Conservation (phyloP, 2,113 vertebrate species). For the Syngnathoides biaculeatus region DNA sequence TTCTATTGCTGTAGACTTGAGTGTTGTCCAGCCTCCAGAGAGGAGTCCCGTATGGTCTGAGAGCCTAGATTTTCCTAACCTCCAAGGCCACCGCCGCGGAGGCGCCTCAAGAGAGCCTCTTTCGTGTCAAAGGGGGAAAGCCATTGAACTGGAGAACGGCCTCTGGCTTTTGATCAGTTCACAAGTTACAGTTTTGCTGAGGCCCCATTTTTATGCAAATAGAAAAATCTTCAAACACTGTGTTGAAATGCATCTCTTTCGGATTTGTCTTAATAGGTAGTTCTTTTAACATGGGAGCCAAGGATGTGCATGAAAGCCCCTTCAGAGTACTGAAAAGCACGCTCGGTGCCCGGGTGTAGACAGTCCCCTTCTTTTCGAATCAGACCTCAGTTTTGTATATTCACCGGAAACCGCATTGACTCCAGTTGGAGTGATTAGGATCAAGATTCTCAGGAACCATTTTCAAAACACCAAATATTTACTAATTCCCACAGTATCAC, state of each 20-base stretch:
- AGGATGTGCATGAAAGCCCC: slow-evolving; percentile 66
- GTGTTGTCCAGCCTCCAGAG: slow-evolving; percentile 67
- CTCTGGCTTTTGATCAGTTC: slow-evolving; percentile 79
- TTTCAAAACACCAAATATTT: slow-evolving; percentile 57
- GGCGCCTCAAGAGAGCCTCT: slow-evolving; percentile 76
- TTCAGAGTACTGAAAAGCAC: slow-evolving; percentile 62
- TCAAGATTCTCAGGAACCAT: slow-evolving; percentile 59
- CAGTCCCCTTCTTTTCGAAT: slow-evolving; percentile 37
- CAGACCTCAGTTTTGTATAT: slow-evolving; percentile 50
- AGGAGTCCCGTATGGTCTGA: slow-evolving; percentile 62
- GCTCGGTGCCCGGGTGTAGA: slow-evolving; percentile 66
- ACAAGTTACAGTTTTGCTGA: slow-evolving; percentile 78
- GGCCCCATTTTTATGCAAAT: slow-evolving; percentile 78
- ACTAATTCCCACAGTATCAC: slow-evolving; percentile 60
- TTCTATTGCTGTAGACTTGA: slow-evolving; percentile 64
- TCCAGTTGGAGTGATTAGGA: slow-evolving; percentile 71
- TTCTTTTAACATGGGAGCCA: slow-evolving; percentile 72
- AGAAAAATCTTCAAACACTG: slow-evolving; percentile 71
- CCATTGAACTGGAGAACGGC: slow-evolving; percentile 66
- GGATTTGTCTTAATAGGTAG: slow-evolving; percentile 68
- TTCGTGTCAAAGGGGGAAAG: slow-evolving; percentile 76
- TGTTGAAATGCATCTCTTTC: slow-evolving; percentile 71
- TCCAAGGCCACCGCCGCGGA: slow-evolving; percentile 74
- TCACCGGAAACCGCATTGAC: slow-evolving; percentile 60
- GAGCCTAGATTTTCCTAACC: slow-evolving; percentile 75